Evolutionary conservation across 1,140 invertebrate genomes (phyloP).

Genomic region (Aphelinus atriplicis): DNA sequence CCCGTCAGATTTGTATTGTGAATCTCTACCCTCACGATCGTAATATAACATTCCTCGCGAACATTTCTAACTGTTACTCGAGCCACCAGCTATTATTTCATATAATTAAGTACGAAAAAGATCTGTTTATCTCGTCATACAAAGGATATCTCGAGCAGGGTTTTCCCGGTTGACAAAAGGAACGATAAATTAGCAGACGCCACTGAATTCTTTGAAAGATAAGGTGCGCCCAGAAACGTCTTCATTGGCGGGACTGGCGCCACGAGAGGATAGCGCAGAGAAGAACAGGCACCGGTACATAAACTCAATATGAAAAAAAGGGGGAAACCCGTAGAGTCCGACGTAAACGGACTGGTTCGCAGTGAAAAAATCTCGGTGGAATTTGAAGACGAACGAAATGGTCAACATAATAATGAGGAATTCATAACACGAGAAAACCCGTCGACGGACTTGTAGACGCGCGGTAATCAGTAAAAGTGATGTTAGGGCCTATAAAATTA

Average conservation of each 20-base stretch:
- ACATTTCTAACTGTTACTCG: too few species aligned
- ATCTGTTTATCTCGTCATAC: neutral
- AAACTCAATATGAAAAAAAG: neutral
- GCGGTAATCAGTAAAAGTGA: too few species aligned
- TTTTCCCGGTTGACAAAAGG: constrained; percentile 23
- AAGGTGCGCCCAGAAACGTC: neutral
- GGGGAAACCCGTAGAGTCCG: neutral
- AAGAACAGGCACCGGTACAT: neutral
- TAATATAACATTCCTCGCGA: too few species aligned
- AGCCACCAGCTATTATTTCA: too few species aligned
- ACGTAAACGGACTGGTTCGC: constrained; percentile 5
- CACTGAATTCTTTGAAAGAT: constrained; percentile 30
- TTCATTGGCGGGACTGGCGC: constrained; percentile 9
- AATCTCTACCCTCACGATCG: too few species aligned
- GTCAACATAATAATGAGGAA: too few species aligned
- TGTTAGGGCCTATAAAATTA: too few species aligned
- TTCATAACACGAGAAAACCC: too few species aligned
- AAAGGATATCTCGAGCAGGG: constrained; percentile 14
- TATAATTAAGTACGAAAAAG: neutral
- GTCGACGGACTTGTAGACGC: too few species aligned
- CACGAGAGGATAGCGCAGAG: neutral
- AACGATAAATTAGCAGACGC: constrained; percentile 6
- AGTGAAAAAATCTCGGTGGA: neutral
- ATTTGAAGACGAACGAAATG: too few species aligned
- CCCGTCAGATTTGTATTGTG: too few species aligned